Evolutionary conservation across 2,113 vertebrate species (phyloP), one percentile per base, ranked within the genome.

Genomic region (Aix galericulata): DNA sequence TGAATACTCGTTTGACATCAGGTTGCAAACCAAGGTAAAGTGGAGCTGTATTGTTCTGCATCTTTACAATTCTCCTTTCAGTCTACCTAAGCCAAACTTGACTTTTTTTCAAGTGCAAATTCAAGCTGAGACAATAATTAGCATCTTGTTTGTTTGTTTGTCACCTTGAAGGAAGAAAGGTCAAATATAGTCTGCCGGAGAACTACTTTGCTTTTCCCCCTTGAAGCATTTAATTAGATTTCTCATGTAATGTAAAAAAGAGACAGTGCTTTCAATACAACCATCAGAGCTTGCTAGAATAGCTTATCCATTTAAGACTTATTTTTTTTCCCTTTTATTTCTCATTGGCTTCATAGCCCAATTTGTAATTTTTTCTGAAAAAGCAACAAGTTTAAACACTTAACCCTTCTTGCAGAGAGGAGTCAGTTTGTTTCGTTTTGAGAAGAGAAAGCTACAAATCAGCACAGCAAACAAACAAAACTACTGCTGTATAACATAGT

Each of bases 41-140:
- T 50, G 2, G 10, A 69, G 27, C 60, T 63, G 1, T 36, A 20
- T 16, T 38, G 15, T 82, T 94, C 36, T 85, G 67, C 2, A 11
- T 59, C 22, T 80, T 96, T 85, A 44, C n/a, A 32, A n/a, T 67
- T 85, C 92, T 89, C 48, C 16, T 55, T 16, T 20, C 53, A 69
- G 36, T 44, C 67, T 78, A 89, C 44, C 59, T 81, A 75, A 86
- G 80, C 86, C 88, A 89, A 91, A 91, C 59, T 59, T 68, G 32
- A 3, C 38, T 21, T 32, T 71, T 67, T 66, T 44, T 29, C 8
- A 46, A 90, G 75, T 64, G 59, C 72, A 88, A 91, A 82, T 94
- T 90, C 80, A 95, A 94, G 76, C 88, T 76, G 86, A 93, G 90
- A 84, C n/a, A 92, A 76, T 88, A 92, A 96, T 96, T 92, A 97